Evolutionary conservation across 2,797 vertebrate species (phyloP).

Genomic region (Acanthopagrus latus): DNA sequence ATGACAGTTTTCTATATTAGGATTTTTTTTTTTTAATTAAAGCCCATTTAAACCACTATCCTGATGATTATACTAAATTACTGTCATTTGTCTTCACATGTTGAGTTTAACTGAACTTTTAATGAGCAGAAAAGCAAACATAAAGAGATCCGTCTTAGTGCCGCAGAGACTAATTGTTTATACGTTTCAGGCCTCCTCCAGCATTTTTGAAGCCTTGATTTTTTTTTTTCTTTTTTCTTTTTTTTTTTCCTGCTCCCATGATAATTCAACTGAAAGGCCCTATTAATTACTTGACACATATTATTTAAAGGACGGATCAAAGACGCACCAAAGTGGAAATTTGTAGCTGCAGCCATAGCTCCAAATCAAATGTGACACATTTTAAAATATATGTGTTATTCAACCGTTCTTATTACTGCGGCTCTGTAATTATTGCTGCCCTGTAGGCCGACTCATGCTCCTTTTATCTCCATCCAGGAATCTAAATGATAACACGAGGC

Average conservation of each 20-base stretch:
- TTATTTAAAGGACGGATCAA: conserved; percentile 74
- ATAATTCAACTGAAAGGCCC: conserved; percentile 53
- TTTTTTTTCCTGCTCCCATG: conserved; percentile 21
- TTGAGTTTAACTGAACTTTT: conserved; percentile 6
- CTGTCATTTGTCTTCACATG: not conserved
- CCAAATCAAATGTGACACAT: conserved; percentile 74
- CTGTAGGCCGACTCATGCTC: conserved; percentile 40
- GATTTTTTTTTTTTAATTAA: not conserved
- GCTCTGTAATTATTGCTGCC: conserved; percentile 75
- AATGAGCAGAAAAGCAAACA: conserved; percentile 1
- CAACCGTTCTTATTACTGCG: conserved; percentile 58
- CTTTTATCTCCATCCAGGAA: conserved; percentile 79
- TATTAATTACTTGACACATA: conserved; percentile 64
- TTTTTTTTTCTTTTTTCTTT: conserved; percentile 1
- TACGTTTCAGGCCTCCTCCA: conserved; percentile 26
- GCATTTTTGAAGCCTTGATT: conserved; percentile 37
- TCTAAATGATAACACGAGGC: conserved; percentile 76
- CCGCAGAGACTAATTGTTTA: conserved; percentile 20
- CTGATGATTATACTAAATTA: conserved; percentile 15
- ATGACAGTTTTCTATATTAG: conserved; percentile 7
- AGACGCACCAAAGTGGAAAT: conserved; percentile 67
- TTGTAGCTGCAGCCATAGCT: conserved; percentile 66
- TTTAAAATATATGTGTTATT: conserved; percentile 72
- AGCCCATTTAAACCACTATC: not conserved
- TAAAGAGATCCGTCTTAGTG: conserved; percentile 8